A percentile compares a stretch with the other conserved stretches of the same genome.
Evolutionary conservation across 2,888 invertebrate species (phyloP).

Genomic region (Drosophila ochracea): DNA sequence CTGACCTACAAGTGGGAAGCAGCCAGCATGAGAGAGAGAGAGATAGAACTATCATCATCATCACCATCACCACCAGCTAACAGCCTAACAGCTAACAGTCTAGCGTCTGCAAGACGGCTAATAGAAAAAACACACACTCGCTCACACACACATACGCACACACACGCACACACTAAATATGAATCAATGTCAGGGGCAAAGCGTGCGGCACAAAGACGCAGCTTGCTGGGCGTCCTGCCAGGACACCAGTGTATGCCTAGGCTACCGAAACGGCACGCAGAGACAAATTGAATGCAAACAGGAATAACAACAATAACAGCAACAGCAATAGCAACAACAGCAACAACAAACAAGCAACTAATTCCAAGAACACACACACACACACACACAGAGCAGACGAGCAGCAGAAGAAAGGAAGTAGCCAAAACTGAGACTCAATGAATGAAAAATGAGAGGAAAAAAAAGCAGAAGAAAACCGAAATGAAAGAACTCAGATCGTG

Average conservation of each 20-base stretch:
- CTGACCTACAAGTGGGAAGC: slow-evolving; percentile 57
- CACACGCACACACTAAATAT: slow-evolving; percentile 66
- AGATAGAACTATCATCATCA: slow-evolving; percentile 16
- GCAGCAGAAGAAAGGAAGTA: slow-evolving; percentile 36
- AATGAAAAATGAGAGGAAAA: slow-evolving; percentile 50
- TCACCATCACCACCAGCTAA: slow-evolving; percentile 8
- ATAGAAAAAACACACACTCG: slow-evolving; percentile 39
- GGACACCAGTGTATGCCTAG: slow-evolving; percentile 54
- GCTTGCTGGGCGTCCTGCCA: slow-evolving; percentile 74
- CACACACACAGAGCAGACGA: slow-evolving; percentile 40
- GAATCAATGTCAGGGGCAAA: slow-evolving; percentile 81
- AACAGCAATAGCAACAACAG: background rate
- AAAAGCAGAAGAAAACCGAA: slow-evolving; percentile 37
- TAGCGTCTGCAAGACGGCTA: slow-evolving; percentile 33
- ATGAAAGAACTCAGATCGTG: slow-evolving; percentile 62
- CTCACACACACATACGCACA: slow-evolving; percentile 2
- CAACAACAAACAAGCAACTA: slow-evolving; percentile 53
- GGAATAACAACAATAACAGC: slow-evolving; percentile 40
- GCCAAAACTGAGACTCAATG: slow-evolving; percentile 52
- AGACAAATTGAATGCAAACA: slow-evolving; percentile 80
- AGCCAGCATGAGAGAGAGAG: background rate
- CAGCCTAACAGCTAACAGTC: slow-evolving; percentile 6
- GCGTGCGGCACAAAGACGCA: slow-evolving; percentile 80
- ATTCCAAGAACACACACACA: slow-evolving; percentile 71
- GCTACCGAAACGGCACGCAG: slow-evolving; percentile 68